Evolutionary conservation across 2,888 invertebrate genomes (phyloP).

Genomic region (Erebia aethiops): DNA sequence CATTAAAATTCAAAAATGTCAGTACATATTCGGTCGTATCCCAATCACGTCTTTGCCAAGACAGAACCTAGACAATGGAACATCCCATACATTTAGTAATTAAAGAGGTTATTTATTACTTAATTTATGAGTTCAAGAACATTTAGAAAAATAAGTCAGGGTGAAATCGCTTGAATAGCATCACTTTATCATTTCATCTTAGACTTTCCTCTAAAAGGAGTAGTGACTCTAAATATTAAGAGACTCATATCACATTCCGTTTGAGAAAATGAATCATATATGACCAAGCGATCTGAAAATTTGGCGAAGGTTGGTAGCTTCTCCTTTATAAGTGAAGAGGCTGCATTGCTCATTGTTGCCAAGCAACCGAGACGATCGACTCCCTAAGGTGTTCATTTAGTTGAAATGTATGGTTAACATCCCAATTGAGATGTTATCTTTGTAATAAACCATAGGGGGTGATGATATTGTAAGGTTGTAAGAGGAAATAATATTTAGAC

Average conservation of each 20-base stretch:
- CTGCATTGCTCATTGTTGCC: neutral
- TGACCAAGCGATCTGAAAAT: neutral
- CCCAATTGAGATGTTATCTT: conserved; percentile 17
- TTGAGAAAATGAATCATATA: neutral
- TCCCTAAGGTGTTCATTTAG: conserved; percentile 45
- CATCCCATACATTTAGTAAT: too few species aligned
- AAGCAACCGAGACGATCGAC: conserved; percentile 27
- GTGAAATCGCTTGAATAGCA: too few species aligned
- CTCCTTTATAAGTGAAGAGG: neutral
- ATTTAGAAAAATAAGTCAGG: too few species aligned
- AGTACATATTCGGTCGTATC: too few species aligned
- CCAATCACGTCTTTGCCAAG: too few species aligned
- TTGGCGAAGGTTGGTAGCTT: neutral
- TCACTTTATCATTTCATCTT: too few species aligned
- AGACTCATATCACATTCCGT: neutral
- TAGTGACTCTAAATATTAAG: too few species aligned
- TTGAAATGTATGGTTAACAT: conserved; percentile 38
- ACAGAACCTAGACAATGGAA: too few species aligned
- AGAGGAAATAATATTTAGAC: neutral
- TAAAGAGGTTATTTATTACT: too few species aligned
- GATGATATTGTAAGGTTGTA: neutral
- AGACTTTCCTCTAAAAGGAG: too few species aligned
- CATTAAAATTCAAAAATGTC: too few species aligned
- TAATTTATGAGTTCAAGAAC: too few species aligned
- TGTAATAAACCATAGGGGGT: conserved; percentile 11